Base-by-base conservation (phyloP, 2,797 vertebrate genomes). In the Florisuga fusca region DNA sequence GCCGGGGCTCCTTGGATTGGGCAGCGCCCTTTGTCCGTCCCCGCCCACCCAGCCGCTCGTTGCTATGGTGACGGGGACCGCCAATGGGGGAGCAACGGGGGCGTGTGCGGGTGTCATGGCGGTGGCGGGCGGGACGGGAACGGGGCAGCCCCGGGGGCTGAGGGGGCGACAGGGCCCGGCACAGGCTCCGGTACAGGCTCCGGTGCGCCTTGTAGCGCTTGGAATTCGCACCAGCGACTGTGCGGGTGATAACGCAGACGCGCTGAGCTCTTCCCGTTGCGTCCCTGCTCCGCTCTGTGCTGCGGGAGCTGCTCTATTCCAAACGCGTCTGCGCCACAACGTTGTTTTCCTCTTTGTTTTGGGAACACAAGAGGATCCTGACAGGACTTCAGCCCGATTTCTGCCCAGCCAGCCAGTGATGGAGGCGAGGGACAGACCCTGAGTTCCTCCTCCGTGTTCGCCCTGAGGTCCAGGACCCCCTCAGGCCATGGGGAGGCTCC, bases 1-100 rank as follows among this genome's bases (percentile, higher is more conserved):
- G 1, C 0, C 0, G 4, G 29, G 2, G 6, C 2, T 7, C 5
- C 1, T 18, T 2, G 19, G 29, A 93, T 83, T 48, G 90, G 94
- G 0, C 2, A 0, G 2, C 1, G 2, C 17, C 0, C 12, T 1
- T 5, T 1, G 14, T 1, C 7, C 4, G 31, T 0, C 0, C 55
- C 67, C 86, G 68, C 88, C 86, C 38, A 50, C 63, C 63, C n/a
- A 23, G 82, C 55, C 1, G 19, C 31, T 10, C 15, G 95, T 94
- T 91, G 74, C 84, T 50, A 15, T 43, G 79, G 95, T 17, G 68
- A 90, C 54, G 58, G n/a, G 46, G 54, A 20, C 54, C 45, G 5
- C 90, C 83, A 27, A 19, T 62, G 0, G 51, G 27, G 48, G 25
- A 7, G 55, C 27, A 7, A n/a, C 3, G 0, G 17, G 6, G 2